Evolutionary conservation across 1,140 invertebrate genomes (phyloP).

Genomic region (Rhagoletis pomonella): DNA sequence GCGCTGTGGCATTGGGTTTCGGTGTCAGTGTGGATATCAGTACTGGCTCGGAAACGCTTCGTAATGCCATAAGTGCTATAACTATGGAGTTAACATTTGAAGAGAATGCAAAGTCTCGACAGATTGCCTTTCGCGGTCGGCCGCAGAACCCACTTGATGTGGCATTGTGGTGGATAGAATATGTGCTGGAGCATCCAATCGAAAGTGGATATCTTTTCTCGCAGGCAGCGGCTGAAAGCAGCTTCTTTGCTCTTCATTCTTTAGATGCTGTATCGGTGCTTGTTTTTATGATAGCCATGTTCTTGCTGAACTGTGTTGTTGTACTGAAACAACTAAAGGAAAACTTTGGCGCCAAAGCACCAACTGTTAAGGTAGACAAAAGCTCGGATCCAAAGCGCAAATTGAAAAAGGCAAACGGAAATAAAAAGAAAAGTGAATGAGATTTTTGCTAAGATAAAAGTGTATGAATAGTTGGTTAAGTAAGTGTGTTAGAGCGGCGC

Average conservation of each 20-base stretch:
- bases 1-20: background rate
- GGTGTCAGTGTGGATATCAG: background rate
- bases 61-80: constrained; percentile 20
- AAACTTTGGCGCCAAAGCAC: background rate
- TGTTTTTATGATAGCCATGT: background rate
- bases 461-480: too few species aligned
- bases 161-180: constrained; percentile 79
- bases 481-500: too few species aligned
- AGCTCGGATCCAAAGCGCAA: background rate
- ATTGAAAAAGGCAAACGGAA: constrained; percentile 6
- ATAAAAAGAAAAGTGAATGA: constrained; percentile 7
- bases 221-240: background rate
- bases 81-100: constrained; percentile 56
- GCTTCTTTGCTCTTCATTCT: constrained; percentile 61
- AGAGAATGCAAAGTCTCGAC: constrained; percentile 71
- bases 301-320: constrained; percentile 10
- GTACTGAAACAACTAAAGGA: background rate
- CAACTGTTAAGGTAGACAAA: background rate
- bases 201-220: constrained; percentile 57
- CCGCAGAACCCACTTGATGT: constrained; percentile 75
- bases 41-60: background rate
- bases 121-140: constrained; percentile 75
- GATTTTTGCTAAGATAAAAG: background rate
- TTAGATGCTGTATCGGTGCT: constrained; percentile 59
- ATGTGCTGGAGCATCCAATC: constrained; percentile 71